Base-by-base conservation (phyloP, 2,888 invertebrate genomes). In the Rutpela maculata region DNA sequence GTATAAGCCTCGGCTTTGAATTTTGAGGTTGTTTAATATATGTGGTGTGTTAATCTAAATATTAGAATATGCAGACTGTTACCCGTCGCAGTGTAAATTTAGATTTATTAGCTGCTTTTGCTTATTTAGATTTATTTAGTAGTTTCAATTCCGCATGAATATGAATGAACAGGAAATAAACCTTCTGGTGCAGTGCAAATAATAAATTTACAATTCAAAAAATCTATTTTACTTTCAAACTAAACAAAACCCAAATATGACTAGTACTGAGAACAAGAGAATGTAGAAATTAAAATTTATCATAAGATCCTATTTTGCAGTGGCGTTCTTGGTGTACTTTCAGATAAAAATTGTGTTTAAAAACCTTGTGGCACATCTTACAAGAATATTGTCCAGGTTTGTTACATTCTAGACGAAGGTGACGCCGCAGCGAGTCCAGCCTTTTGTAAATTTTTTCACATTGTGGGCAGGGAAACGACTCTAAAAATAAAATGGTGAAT, bases 261-360 rank as follows among this genome's bases (percentile, higher is more conserved):
- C 65, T 65, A 65, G 65, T 15, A 12, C 11, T 43, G 15, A 43
- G 11, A 7, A 43, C 15, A 43, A 15, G 43, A 7, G 12, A 43
- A 43, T 7, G 4, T 11, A 1, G 43, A 12, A 38, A 11, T 12
- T 15, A 43, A 43, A 12, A 43, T 43, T 43, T 43, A 43, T 43
- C 43, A 12, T 12, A 43, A 12, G 50, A n/a, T 22, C 38, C 26
- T 10, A 57, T 59, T 22, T 50, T 70, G 15, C 70, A 70, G n/a
- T 70, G 26, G 7, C 70, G 35, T 19, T 70, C 70, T n/a, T 70
- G 70, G 31, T 87, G 86, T 76, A 84, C 83, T 22, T 83, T 83
- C 57, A 86, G 78, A 78, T 85, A 84, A 56, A 84, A 84, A 66
- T 87, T 84, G 74, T 87, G 86, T 67, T 85, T 85, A 62, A 85